Conservation (phyloP, 2,888 invertebrate genomes). For the Cyaniris semiargus region DNA sequence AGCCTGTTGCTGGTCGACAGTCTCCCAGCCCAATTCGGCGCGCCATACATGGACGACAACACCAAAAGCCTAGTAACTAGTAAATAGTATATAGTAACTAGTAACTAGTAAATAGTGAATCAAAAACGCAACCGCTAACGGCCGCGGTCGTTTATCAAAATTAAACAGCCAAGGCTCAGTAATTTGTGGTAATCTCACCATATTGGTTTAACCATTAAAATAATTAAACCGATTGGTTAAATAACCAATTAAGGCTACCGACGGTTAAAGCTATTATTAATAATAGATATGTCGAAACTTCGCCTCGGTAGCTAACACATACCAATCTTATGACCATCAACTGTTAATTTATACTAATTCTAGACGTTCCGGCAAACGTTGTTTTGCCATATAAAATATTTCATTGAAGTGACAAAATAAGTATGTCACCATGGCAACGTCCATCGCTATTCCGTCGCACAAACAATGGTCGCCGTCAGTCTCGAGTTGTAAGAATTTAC, state of each 20-base stretch:
- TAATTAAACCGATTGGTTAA: slow-evolving; percentile 30
- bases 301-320: not conserved
- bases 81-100: too few species aligned
- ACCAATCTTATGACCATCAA: not conserved
- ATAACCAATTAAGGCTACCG: slow-evolving; percentile 27
- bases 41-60: too few species aligned
- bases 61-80: too few species aligned
- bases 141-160: not conserved
- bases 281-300: slow-evolving; percentile 16
- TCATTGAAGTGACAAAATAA: too few species aligned
- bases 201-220: slow-evolving; percentile 28
- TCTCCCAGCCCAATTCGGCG: too few species aligned
- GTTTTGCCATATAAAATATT: too few species aligned
- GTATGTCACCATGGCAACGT: too few species aligned
- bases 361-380: too few species aligned
- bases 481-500: too few species aligned
- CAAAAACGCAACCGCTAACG: slow-evolving; percentile 2
- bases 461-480: too few species aligned
- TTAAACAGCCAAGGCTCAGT: slow-evolving; percentile 16
- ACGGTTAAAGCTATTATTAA: slow-evolving; percentile 21
- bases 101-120: not conserved
- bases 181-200: slow-evolving; percentile 24
- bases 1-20: too few species aligned
- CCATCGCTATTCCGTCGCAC: too few species aligned
- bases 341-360: not conserved